These are phyloP conservation scores for Channa maculata DNA, from an alignment of 2,113 vertebrate genomes.

Conservation along the genomic window DNA sequence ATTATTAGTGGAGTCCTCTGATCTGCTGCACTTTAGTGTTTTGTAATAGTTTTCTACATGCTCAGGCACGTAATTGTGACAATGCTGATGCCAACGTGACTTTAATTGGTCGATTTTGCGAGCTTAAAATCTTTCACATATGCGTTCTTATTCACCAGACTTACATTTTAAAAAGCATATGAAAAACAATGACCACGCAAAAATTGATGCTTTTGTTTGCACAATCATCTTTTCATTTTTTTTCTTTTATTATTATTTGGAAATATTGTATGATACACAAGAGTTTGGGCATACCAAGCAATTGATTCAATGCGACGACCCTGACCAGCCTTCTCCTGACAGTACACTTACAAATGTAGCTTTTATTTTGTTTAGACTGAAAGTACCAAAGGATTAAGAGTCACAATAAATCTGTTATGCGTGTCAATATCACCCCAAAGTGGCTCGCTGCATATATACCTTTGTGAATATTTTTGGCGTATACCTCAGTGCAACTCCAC, in stretches of 20 bases:
- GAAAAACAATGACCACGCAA: conserved; percentile 31
- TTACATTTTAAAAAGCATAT: not conserved
- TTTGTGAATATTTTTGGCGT: conserved; percentile 65
- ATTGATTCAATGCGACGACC: conserved; percentile 69
- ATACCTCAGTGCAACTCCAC: conserved; percentile 68
- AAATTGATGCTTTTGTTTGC: conserved; percentile 4
- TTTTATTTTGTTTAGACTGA: conserved; percentile 25
- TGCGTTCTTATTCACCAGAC: not conserved
- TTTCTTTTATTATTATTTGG: conserved; percentile 68
- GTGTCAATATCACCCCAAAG: conserved; percentile 43
- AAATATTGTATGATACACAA: conserved; percentile 82
- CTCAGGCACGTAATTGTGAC: not conserved
- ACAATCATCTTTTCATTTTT: conserved; percentile 56
- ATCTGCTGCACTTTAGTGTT: not conserved
- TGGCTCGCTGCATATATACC: conserved; percentile 32
- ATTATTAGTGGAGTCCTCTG: not conserved
- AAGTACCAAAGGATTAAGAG: conserved; percentile 48
- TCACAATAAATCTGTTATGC: conserved; percentile 41
- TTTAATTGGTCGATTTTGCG: not conserved
- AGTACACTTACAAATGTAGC: conserved; percentile 43
- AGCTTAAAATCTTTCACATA: conserved; percentile 38
- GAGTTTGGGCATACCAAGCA: conserved; percentile 71
- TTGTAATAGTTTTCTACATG: conserved; percentile 2
- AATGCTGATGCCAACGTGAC: not conserved
- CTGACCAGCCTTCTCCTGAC: conserved; percentile 62